Conservation (phyloP, 2,113 vertebrate genomes). For the Erpornis zantholeuca region DNA sequence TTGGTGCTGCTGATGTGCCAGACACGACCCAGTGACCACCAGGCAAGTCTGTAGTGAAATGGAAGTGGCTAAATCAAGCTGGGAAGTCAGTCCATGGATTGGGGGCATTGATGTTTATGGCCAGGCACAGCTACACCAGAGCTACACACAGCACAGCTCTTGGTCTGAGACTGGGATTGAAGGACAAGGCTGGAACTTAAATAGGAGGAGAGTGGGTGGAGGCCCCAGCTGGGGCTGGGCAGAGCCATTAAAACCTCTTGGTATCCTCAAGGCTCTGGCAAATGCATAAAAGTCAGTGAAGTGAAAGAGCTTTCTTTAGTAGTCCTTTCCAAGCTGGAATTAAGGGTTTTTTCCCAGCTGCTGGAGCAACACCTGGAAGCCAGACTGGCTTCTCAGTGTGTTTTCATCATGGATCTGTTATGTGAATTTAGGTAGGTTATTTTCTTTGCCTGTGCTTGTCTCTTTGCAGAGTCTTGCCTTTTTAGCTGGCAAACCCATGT, state of each 20-base stretch:
- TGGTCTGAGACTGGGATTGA: not conserved
- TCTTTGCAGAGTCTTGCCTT: not conserved
- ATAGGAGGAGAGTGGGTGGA: not conserved
- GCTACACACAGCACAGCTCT: not conserved
- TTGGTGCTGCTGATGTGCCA: not conserved
- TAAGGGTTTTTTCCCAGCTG: not conserved
- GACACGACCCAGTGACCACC: not conserved
- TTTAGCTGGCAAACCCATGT: not conserved
- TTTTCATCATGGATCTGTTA: not conserved
- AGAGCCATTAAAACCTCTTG: not conserved
- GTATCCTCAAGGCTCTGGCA: not conserved
- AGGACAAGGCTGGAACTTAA: not conserved
- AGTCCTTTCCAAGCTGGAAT: not conserved
- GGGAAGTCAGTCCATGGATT: not conserved
- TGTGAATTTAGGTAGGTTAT: not conserved
- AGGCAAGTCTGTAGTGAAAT: not conserved
- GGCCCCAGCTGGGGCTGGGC: not conserved
- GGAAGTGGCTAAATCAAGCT: not conserved
- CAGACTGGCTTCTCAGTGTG: not conserved
- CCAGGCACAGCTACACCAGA: not conserved
- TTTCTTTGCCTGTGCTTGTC: constrained; percentile 4
- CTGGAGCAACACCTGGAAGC: not conserved
- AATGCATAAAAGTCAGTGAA: not conserved
- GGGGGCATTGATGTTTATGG: not conserved
- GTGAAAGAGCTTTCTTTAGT: not conserved